Evolutionary conservation across 37 sponge, comb jelly and placozoan species (phyloP), one percentile per base, ranked within the genome.

Genomic region (Aplysina aerophoba): DNA sequence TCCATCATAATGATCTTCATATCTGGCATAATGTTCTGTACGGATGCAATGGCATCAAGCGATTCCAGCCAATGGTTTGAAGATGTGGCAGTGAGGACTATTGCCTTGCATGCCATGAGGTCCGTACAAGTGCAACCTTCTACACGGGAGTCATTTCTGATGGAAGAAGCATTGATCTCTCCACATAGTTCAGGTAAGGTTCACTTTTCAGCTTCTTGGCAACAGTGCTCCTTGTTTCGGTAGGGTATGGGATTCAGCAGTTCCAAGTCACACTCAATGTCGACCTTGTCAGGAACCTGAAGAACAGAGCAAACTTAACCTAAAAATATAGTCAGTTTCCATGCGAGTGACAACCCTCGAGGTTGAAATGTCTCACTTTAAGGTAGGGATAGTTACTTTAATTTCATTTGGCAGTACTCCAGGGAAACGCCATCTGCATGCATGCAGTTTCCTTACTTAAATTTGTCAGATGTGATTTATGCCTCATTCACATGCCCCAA

Each of bases 61-160:
- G 21, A 20, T n/a, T 85, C 85, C 17, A 21, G 4, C 22, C 44
- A 73, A 60, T 85, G 85, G n/a, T 58, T 59, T 0, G 77, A 65
- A 33, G 86, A 68, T 12, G 39, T 1, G 14, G 87, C 66, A 35
- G 83, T 40, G 14, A 89, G 41, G 4, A 81, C 78, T 36, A 67
- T 86, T 19, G 38, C 36, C 28, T 60, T 53, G 57, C 88, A 80
- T 24, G 73, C 64, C 31, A 82, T 24, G 37, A 84, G 41, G 58
- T 88, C 82, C 3, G 37, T 33, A 30, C 80, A 87, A 4, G 44
- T 69, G 83, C 87, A 79, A 3, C 63, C 63, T 62, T 2, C 11
- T 22, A 22, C 25, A 27, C 5, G 25, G 17, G 31, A 34, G 17
- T 28, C 34, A 35, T 69, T 69, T 69, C 71, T 35, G 15, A 69